Evolutionary conservation across 2,888 invertebrate genomes (phyloP).

Genomic region (Xestia xanthographa): DNA sequence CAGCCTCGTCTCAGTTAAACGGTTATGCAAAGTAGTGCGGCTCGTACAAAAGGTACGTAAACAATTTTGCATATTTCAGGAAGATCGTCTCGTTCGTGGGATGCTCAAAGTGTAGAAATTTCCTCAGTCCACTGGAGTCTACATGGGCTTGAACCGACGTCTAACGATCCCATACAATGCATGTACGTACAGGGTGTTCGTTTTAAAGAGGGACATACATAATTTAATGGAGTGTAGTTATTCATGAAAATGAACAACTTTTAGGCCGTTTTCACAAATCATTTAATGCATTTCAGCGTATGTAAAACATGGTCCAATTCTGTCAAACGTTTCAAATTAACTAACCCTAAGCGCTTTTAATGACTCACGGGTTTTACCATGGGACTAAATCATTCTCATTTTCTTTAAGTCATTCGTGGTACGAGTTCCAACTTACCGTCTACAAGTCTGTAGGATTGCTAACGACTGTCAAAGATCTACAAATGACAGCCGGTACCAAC

Average conservation of each 20-base stretch:
- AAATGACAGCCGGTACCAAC: too few species aligned
- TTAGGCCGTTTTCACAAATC: not conserved
- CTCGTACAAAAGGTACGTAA: constrained; percentile 56
- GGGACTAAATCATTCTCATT: not conserved
- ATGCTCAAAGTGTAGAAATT: constrained; percentile 33
- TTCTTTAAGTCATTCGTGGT: too few species aligned
- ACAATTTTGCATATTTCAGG: constrained; percentile 64
- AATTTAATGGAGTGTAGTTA: not conserved
- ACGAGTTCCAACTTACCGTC: too few species aligned
- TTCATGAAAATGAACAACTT: not conserved
- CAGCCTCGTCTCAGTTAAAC: constrained; percentile 40
- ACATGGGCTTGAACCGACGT: constrained; percentile 2
- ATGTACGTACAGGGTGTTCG: not conserved
- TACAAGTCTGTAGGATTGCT: too few species aligned
- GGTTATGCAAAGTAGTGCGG: constrained; percentile 61
- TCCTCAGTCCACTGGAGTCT: constrained; percentile 23
- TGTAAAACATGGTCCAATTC: not conserved
- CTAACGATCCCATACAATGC: constrained; percentile 2
- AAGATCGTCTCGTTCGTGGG: constrained; percentile 41
- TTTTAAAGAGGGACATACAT: not conserved
- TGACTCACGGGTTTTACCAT: not conserved
- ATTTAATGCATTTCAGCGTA: not conserved
- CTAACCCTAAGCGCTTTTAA: not conserved
- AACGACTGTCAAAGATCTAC: too few species aligned
- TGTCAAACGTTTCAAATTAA: not conserved